Base-by-base conservation (phyloP, 2,888 invertebrate genomes). In the Crocallis elinguaria region DNA sequence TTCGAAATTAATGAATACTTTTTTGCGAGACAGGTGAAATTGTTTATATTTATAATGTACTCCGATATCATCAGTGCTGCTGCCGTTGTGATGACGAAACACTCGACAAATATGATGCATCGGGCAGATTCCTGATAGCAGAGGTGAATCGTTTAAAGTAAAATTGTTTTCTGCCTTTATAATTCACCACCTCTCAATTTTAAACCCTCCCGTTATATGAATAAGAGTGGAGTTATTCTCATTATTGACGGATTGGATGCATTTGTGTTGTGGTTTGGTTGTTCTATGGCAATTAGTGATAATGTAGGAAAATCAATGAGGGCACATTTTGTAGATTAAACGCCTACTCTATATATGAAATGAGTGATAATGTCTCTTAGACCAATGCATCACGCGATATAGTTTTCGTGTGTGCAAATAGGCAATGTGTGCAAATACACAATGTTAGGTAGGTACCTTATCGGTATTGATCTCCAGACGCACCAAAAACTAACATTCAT, bases 51-150 rank as follows among this genome's bases (percentile, higher is more conserved):
- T 79, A 76, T 77, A 83, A 82, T 79, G 80, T 74, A 73, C 60
- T 71, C 75, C 79, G 81, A 85, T 86, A 87, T 83, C 79, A 69
- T 66, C 74, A 70, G 78, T 84, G 86, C 84, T 64, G 48, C 57
- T 49, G 25, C 67, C 68, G 66, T 62, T 68, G 66, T 66, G 76
- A 88, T 67, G 76, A 88, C 86, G 87, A 86, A 86, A 86, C 82
- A 73, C 77, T 79, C 79, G 73, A 82, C 88, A 86, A 88, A 87
- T 86, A 88, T 90, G 88, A 90, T 89, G 88, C 79, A 90, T 89
- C 73, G 86, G 76, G 73, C 70, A 77, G 87, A 87, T 86, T 73
- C 49, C 51, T 71, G 87, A 88, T 88, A 84, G 72, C 69, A 66
- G 62, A 69, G 60, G 66, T 71, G 69, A 68, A 78, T 72, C 73